phyloP scores from a whole-genome alignment of 2,113 vertebrate genomes.

The Sorex fumeus region DNA sequence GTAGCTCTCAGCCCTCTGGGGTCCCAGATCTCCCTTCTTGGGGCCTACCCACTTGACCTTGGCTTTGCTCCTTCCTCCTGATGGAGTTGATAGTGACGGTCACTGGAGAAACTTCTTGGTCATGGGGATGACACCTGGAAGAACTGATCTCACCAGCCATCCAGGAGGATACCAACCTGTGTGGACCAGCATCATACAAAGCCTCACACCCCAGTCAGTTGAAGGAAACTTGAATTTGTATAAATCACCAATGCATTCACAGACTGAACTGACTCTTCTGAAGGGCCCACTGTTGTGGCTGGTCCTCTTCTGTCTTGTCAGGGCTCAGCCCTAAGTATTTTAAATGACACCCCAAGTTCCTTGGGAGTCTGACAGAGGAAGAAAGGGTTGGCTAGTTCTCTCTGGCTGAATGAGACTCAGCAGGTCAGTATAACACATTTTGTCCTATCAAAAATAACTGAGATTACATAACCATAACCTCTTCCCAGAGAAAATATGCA shows the following conservation, averaged over 20 bases:
- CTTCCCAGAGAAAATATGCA: slow-evolving; percentile 84
- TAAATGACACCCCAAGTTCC: not conserved
- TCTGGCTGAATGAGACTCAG: slow-evolving; percentile 71
- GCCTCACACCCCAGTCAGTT: not conserved
- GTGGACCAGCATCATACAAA: not conserved
- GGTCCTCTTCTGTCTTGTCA: not conserved
- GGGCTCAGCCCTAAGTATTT: not conserved
- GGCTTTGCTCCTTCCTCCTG: not conserved
- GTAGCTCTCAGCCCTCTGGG: not conserved
- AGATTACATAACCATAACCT: slow-evolving; percentile 83
- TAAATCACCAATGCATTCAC: not conserved
- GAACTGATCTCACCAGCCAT: not conserved
- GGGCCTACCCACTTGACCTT: not conserved
- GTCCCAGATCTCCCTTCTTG: not conserved
- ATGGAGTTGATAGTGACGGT: not conserved
- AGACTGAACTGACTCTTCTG: not conserved
- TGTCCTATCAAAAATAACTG: slow-evolving; percentile 84
- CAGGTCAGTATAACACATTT: slow-evolving; percentile 78
- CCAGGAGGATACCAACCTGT: not conserved
- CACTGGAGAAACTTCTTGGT: not conserved
- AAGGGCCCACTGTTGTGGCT: not conserved
- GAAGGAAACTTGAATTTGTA: slow-evolving; percentile 37
- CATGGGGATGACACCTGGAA: not conserved
- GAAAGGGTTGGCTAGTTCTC: slow-evolving; percentile 40
- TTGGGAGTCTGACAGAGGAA: not conserved